Conservation (phyloP, 2,888 invertebrate genomes). For the Drosophila planitibia region DNA sequence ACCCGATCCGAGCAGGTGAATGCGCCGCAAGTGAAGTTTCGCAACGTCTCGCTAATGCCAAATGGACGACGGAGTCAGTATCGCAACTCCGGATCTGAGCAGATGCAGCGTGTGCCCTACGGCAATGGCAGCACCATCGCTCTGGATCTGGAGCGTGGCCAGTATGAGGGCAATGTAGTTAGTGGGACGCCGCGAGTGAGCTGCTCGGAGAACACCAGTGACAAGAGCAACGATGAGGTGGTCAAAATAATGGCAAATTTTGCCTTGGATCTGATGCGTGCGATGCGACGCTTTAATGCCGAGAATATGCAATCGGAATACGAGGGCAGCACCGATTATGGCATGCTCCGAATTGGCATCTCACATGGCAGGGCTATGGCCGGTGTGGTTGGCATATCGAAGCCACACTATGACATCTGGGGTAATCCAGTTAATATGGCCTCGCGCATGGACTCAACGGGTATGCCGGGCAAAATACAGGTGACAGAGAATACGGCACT, state of each 20-base stretch:
- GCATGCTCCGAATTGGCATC: conserved; percentile 88
- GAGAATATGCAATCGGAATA: conserved; percentile 87
- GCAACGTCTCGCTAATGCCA: conserved; percentile 81
- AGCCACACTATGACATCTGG: conserved; percentile 98
- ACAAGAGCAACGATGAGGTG: conserved; percentile 84
- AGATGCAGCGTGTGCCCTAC: conserved; percentile 60
- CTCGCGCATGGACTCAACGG: conserved; percentile 97
- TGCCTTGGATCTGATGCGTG: conserved; percentile 90
- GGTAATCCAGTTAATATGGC: conserved; percentile 98
- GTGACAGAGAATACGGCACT: conserved; percentile 91
- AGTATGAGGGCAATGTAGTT: conserved; percentile 75
- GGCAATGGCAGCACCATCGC: conserved; percentile 68
- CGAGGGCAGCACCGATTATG: conserved; percentile 79
- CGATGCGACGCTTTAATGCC: conserved; percentile 87
- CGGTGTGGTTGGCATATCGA: conserved; percentile 96
- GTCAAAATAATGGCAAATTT: conserved; percentile 89
- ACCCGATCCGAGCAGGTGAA: conserved; percentile 88
- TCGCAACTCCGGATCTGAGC: conserved; percentile 50
- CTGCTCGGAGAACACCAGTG: conserved; percentile 60
- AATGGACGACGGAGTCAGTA: conserved; percentile 83
- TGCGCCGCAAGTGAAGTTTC: conserved; percentile 75
- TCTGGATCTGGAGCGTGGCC: conserved; percentile 67
- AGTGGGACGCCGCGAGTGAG: conserved; percentile 40
- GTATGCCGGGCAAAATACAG: conserved; percentile 92
- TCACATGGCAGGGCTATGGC: conserved; percentile 96